Percentiles rank a stretch among this genome's conserved stretches.
These are phyloP conservation scores for Anaspis maculata DNA, from an alignment of 2,888 invertebrate species.

Conservation along the genomic window DNA sequence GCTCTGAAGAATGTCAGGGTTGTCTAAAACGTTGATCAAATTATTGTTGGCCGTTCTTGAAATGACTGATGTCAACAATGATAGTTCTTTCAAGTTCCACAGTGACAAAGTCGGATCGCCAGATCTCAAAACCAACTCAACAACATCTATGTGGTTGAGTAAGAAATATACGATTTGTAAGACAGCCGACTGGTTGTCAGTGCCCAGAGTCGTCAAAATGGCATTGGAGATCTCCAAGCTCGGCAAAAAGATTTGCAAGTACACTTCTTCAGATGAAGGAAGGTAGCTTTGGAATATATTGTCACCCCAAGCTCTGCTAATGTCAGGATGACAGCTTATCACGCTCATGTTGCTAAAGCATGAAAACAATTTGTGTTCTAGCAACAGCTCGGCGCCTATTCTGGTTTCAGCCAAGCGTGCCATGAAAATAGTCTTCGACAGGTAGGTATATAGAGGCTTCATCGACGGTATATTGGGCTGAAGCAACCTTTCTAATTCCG, in stretches of 20 bases:
- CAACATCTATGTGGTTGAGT: conserved; percentile 71
- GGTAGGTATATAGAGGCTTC: conserved; percentile 75
- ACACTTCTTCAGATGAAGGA: conserved; percentile 59
- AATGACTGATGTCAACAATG: conserved; percentile 56
- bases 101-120: conserved; percentile 57
- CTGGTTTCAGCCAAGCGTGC: conserved; percentile 60
- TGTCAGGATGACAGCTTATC: conserved; percentile 66
- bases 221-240: conserved; percentile 74
- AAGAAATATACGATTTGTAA: conserved; percentile 74
- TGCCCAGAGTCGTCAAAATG: conserved; percentile 72
- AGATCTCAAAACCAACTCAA: conserved; percentile 68
- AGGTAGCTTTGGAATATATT: conserved; percentile 44
- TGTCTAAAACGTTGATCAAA: conserved; percentile 33
- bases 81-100: conserved; percentile 64
- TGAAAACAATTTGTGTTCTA: conserved; percentile 52
- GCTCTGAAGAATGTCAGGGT: conserved; percentile 40
- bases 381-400: conserved; percentile 55
- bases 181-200: conserved; percentile 74
- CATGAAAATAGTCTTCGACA: conserved; percentile 77
- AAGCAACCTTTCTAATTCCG: conserved; percentile 55
- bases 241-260: conserved; percentile 76
- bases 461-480: conserved; percentile 53
- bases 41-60: conserved; percentile 37
- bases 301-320: conserved; percentile 33
- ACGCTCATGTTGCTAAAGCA: conserved; percentile 61